Evolutionary conservation across 2,888 invertebrate species (phyloP).

Genomic region (Hirtodrosophila histrioides): DNA sequence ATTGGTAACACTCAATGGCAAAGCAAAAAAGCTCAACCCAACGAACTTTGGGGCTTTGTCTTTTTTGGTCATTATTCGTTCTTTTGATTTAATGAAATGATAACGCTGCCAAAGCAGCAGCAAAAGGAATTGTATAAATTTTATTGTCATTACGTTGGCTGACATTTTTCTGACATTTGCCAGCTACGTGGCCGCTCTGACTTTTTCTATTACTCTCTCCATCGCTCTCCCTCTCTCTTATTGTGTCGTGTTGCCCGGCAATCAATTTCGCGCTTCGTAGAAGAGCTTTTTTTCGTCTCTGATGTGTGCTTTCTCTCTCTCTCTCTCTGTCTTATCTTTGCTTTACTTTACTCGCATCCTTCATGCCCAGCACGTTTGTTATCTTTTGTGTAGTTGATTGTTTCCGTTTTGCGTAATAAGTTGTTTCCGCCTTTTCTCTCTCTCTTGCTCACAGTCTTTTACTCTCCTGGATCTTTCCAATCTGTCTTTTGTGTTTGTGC

Average conservation of each 20-base stretch:
- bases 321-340: conserved; percentile 33
- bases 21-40: conserved; percentile 16
- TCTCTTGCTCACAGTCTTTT: conserved; percentile 7
- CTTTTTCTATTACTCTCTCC: conserved; percentile 1
- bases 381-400: conserved; percentile 75
- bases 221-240: background rate
- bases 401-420: conserved; percentile 68
- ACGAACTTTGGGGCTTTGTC: conserved; percentile 46
- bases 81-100: conserved; percentile 75
- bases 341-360: conserved; percentile 37
- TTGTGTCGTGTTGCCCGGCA: conserved; percentile 31
- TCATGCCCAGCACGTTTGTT: conserved; percentile 65
- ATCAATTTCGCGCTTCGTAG: conserved; percentile 61
- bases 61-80: conserved; percentile 48
- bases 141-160: conserved; percentile 61
- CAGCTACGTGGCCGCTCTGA: conserved; percentile 12
- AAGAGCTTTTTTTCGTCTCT: conserved; percentile 4
- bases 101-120: conserved; percentile 45
- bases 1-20: conserved; percentile 59
- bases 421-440: conserved; percentile 46
- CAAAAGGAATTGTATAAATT: conserved; percentile 48
- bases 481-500: conserved; percentile 11
- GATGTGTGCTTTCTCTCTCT: conserved; percentile 9
- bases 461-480: conserved; percentile 26
- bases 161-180: conserved; percentile 48